Base-by-base conservation (phyloP, 2,888 invertebrate species). In the Azorinus chamasolen region DNA sequence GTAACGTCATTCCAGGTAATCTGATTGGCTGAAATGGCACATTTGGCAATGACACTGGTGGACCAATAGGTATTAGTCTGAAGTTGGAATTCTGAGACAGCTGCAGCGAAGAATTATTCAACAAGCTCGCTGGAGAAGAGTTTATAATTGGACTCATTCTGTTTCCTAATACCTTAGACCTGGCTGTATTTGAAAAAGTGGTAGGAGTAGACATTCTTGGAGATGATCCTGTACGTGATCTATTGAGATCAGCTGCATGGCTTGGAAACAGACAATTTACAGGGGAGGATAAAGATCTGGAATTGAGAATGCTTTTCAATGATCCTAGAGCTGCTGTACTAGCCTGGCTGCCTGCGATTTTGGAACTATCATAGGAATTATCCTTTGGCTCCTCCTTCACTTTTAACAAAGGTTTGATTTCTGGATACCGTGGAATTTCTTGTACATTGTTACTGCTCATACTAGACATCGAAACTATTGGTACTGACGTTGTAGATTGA, bases 351-450 rank as follows among this genome's bases (percentile, higher is more conserved):
- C 32, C 25, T 6, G 32, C 32, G 5, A 32, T 6, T 10, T 32
- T 32, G 32, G 32, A 4, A 32, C 41, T 39, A 32, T 64, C 64
- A 61, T 75, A 74, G 10, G 74, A 70, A 41, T 69, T 62, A 27
- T 82, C 81, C 0, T 75, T 18, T 2, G 81, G 81, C 24, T 82
- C 81, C 45, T 78, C 68, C 69, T 77, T 83, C 43, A 71, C 66
- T 53, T 37, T 61, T 16, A 27, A 10, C 24, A 24, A 24, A 8
- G 20, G 45, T n/a, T 45, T 45, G 20, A 45, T 45, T n/a, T 20
- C 45, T 45, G 45, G 20, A 18, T 45, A 20, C n/a, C 14, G 4
- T 5, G 5, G 4, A 16, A 12, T 41, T 41, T 10, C 16, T 41
- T 41, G 41, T 12, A 41, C 41, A 41, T 16, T 41, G 6, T 8